Evolutionary conservation across 2,797 vertebrate species (phyloP).

Genomic region (Trachurus trachurus): DNA sequence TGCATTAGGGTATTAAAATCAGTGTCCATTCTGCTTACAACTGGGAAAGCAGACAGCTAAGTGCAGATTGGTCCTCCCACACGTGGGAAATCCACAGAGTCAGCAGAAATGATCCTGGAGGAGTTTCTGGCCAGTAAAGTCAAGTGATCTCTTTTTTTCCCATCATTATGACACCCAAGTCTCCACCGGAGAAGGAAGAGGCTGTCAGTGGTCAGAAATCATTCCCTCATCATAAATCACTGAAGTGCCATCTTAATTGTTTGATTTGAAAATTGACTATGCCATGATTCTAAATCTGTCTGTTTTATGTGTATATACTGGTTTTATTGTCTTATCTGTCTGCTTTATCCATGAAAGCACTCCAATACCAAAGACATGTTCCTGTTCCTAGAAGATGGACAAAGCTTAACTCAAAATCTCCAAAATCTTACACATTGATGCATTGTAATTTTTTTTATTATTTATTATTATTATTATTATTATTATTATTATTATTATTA

Average conservation of each 20-base stretch:
- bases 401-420: neutral
- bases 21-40: conserved; percentile 66
- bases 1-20: conserved; percentile 79
- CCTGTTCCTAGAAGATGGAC: neutral
- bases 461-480: too few relatives aligned
- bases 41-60: conserved; percentile 60
- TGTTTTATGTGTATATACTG: neutral
- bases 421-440: neutral
- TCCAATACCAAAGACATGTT: neutral
- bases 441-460: neutral
- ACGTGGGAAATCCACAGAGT: conserved; percentile 44
- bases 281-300: conserved; percentile 20
- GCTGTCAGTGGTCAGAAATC: conserved; percentile 30
- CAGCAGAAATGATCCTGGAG: conserved; percentile 66
- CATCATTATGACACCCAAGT: conserved; percentile 10
- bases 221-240: conserved; percentile 18
- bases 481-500: too few relatives aligned
- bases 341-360: neutral
- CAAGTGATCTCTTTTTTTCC: conserved; percentile 40
- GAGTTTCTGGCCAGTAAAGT: conserved; percentile 32
- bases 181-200: conserved; percentile 18
- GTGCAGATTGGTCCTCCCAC: conserved; percentile 67
- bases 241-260: neutral
- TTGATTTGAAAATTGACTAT: conserved; percentile 7
- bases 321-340: conserved; percentile 2